These are phyloP conservation scores for Lasioglossum baleicum DNA, from an alignment of 1,140 invertebrate species.

Conservation along the genomic window DNA sequence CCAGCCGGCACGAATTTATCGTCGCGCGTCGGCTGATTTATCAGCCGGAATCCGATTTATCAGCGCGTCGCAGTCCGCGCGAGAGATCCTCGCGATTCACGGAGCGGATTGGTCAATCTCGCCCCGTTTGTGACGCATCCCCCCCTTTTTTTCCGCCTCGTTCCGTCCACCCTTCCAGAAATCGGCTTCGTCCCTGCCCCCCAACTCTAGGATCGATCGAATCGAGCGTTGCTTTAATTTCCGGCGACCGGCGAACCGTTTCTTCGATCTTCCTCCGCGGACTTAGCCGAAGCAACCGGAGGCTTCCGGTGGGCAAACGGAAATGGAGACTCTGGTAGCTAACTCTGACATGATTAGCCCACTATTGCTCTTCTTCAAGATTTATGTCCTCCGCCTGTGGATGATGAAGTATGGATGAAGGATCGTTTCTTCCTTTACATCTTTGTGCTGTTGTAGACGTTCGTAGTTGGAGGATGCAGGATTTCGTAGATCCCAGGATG, in stretches of 20 bases:
- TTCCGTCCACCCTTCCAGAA: background rate
- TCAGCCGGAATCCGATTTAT: conserved; percentile 60
- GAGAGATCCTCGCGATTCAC: conserved; percentile 53
- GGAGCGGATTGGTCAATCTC: conserved; percentile 57
- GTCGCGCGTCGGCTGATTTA: conserved; percentile 55
- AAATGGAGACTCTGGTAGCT: no score
- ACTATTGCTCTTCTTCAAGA: no score
- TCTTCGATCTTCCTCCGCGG: background rate
- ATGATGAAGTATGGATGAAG: no score
- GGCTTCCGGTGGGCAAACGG: conserved; percentile 6
- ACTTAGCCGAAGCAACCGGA: no score
- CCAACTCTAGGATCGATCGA: background rate
- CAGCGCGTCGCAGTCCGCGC: conserved; percentile 50
- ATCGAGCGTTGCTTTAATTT: conserved; percentile 16
- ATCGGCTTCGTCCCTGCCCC: no score
- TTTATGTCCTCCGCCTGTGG: no score
- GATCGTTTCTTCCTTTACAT: no score
- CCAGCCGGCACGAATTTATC: conserved; percentile 57
- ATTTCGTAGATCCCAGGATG: no score
- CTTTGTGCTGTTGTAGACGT: no score
- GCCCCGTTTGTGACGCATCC: background rate
- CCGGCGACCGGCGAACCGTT: background rate
- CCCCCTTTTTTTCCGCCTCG: background rate
- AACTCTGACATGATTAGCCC: no score
- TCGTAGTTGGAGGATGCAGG: no score